These are phyloP conservation scores for Sturnus vulgaris DNA, from an alignment of 2,113 vertebrate species.

Conservation along the genomic window DNA sequence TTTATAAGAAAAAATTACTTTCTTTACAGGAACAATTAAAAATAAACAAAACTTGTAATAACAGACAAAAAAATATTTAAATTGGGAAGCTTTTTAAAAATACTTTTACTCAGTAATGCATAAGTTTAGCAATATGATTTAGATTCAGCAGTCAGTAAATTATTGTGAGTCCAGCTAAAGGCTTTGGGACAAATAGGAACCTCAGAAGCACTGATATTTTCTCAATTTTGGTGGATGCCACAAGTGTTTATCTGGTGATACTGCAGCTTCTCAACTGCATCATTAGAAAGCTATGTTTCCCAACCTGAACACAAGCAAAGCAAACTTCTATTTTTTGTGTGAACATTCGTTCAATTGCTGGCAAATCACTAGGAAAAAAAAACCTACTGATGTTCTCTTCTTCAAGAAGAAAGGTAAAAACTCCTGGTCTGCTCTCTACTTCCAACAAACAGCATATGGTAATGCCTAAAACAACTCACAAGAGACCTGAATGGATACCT, in stretches of 20 bases:
- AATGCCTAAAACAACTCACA: not conserved
- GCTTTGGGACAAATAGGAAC: not conserved
- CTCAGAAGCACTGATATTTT: not conserved
- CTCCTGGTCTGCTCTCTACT: not conserved
- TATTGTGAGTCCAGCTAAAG: not conserved
- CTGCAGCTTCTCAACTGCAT: not conserved
- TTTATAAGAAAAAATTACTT: not conserved
- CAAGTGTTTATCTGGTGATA: not conserved
- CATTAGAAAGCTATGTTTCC: not conserved
- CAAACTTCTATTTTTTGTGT: not conserved
- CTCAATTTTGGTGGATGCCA: not conserved
- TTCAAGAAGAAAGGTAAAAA: slow-evolving; percentile 34
- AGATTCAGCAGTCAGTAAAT: not conserved
- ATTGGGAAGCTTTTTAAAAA: not conserved
- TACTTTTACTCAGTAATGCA: not conserved
- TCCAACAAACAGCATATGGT: not conserved
- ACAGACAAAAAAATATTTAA: not conserved
- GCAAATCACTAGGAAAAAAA: slow-evolving; percentile 17
- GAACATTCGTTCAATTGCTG: not conserved
- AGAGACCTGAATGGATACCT: not conserved
- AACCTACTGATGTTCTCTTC: slow-evolving; percentile 22
- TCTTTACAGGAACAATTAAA: not conserved
- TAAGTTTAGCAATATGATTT: not conserved
- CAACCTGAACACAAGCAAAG: not conserved
- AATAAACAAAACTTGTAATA: not conserved